Percentiles rank a stretch among this genome's conserved stretches.
phyloP scores from a whole-genome alignment of 1,140 invertebrate species.

The Lethocerus indicus region DNA sequence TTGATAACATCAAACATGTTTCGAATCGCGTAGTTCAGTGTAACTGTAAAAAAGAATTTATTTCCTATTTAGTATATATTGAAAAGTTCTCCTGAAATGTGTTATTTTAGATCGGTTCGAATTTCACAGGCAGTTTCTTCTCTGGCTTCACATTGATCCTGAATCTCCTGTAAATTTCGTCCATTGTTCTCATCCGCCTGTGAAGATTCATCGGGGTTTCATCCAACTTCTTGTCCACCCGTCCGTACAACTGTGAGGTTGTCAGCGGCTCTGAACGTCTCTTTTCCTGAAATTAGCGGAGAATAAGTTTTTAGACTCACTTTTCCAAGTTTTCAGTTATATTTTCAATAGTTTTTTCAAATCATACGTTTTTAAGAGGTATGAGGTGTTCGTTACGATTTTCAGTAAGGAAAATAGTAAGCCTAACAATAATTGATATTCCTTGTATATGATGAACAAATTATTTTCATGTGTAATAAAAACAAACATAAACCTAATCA shows the following conservation, averaged over 20 bases:
- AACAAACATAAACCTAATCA: not conserved
- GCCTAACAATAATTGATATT: not conserved
- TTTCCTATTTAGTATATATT: too few species aligned
- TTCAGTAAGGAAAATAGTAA: not conserved
- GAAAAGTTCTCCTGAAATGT: too few species aligned
- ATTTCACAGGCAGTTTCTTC: slow-evolving; percentile 8
- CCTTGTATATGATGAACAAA: not conserved
- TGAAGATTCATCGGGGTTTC: not conserved
- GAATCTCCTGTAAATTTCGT: slow-evolving; percentile 4
- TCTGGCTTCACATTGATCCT: slow-evolving; percentile 4
- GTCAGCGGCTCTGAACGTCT: not conserved
- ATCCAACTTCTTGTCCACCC: not conserved
- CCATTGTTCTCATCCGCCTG: slow-evolving; percentile 1
- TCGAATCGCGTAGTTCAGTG: too few species aligned
- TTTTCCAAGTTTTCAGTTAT: too few species aligned
- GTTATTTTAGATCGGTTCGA: too few species aligned
- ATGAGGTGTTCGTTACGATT: not conserved
- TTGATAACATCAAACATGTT: too few species aligned
- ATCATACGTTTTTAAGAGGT: too few species aligned
- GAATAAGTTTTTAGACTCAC: not conserved
- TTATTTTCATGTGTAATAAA: not conserved
- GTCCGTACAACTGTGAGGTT: slow-evolving; percentile 3
- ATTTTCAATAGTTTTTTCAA: too few species aligned
- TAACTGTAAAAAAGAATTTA: too few species aligned
- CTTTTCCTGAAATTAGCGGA: slow-evolving; percentile 4